Evolutionary conservation across 2,888 invertebrate species (phyloP), one percentile per base, ranked within the genome.

Genomic region (Podotricha telesiphe): DNA sequence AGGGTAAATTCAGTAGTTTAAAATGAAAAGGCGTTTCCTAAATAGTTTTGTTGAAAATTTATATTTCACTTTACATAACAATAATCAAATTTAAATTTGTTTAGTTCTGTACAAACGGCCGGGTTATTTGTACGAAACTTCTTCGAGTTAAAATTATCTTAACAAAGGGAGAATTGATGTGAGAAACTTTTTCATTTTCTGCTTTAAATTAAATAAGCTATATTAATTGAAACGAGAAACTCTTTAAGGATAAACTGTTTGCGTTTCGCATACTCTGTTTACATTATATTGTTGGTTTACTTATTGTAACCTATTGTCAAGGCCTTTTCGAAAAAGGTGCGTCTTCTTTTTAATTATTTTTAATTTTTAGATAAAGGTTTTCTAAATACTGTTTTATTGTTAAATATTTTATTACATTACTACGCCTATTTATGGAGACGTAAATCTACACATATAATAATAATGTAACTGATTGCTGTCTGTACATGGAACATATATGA

Each of bases 31-130:
- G 20, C 67, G 17, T 50, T 67, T 17, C 53, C 42, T 62, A 65
- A 71, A 66, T 59, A 69, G 71, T 59, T 71, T 45, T 65, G 58
- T 20, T 51, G 28, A 28, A 47, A 50, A 55, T 58, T 63, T 58
- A 48, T 56, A 69, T 61, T 67, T 64, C 51, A 64, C 11, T 70
- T 68, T 68, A 55, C 70, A 72, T 70, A 67, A 68, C 68, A 68
- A 68, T 71, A 71, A 68, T 67, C 61, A 65, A 69, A 73, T 73
- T 71, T 71, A 67, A 71, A 73, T 73, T 59, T 58, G 68, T 58
- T 64, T 17, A 66, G 48, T 65, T 63, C 53, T 66, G 42, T 45
- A 70, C 67, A 64, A 73, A 70, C 68, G 67, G 34, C 51, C 42
- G 68, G 50, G 15, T 71, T 66, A 62, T 64, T 69, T 65, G 63